Evolutionary conservation across 2,797 vertebrate species (phyloP).

Genomic region (Huso huso): DNA sequence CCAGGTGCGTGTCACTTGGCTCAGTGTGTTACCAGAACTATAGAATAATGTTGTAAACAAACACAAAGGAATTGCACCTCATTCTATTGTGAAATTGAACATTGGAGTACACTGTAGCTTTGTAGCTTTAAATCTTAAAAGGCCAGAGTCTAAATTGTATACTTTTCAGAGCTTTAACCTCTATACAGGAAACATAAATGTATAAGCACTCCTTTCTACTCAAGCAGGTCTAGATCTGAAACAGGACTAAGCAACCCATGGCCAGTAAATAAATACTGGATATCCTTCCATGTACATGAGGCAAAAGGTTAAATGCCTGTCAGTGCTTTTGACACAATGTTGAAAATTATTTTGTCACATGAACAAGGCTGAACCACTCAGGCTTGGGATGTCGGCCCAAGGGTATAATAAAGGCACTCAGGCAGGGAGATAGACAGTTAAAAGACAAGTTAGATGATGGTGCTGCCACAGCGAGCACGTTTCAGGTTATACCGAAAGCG

Average conservation of each 20-base stretch:
- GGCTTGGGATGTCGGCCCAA: constrained; percentile 24
- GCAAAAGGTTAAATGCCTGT: constrained; percentile 46
- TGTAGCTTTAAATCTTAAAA: neutral
- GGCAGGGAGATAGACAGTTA: constrained; percentile 18
- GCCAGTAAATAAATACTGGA: constrained; percentile 18
- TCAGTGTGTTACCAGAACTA: too few relatives aligned
- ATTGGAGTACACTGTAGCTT: too few relatives aligned
- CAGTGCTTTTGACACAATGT: constrained; percentile 35
- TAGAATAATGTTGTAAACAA: too few relatives aligned
- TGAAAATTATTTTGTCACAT: constrained; percentile 36
- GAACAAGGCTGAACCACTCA: constrained; percentile 36
- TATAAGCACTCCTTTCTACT: constrained; percentile 5
- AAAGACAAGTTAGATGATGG: constrained; percentile 9
- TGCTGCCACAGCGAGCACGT: neutral
- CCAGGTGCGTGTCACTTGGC: too few relatives aligned
- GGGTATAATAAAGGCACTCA: constrained; percentile 30
- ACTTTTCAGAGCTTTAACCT: too few relatives aligned
- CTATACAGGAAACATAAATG: neutral
- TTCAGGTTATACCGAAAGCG: neutral
- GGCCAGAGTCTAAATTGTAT: too few relatives aligned
- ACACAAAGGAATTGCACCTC: too few relatives aligned
- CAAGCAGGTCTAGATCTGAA: constrained; percentile 10
- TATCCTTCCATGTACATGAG: constrained; percentile 22
- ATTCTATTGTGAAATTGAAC: too few relatives aligned
- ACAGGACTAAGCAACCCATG: constrained; percentile 4